These are phyloP conservation scores for Halcyon leucocephala DNA, from an alignment of 2,797 vertebrate species.

Conservation along the genomic window DNA sequence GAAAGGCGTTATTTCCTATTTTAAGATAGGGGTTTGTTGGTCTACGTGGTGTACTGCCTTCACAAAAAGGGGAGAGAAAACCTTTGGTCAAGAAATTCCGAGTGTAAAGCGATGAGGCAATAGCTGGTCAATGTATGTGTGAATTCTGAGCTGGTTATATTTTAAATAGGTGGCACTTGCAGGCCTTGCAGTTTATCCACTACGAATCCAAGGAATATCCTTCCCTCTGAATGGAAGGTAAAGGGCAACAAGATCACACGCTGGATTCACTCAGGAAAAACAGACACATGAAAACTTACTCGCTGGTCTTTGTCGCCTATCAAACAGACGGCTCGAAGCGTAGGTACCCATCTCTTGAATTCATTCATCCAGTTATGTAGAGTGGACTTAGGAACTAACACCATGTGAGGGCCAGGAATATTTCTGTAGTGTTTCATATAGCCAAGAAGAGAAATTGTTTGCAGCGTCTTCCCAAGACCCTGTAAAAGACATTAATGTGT, in stretches of 20 bases:
- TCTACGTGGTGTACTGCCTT: accelerated
- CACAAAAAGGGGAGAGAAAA: neutral
- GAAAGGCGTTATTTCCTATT: neutral
- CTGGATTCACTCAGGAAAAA: neutral
- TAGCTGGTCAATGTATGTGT: accelerated
- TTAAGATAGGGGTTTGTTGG: neutral
- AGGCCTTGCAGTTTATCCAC: neutral
- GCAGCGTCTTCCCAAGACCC: slow-evolving; percentile 97
- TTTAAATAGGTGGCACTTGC: neutral
- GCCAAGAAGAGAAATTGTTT: slow-evolving; percentile 96
- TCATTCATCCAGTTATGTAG: slow-evolving; percentile 99
- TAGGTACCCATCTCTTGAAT: slow-evolving; percentile 98
- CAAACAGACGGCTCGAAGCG: slow-evolving; percentile 93
- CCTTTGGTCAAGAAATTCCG: neutral
- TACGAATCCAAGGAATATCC: neutral
- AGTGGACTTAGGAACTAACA: slow-evolving; percentile 97
- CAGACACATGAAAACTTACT: slow-evolving; percentile 75
- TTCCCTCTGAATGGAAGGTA: neutral
- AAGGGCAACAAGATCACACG: neutral
- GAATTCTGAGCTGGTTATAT: neutral
- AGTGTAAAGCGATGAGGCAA: neutral
- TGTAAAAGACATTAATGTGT: slow-evolving; percentile 39
- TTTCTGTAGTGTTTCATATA: slow-evolving; percentile 99
- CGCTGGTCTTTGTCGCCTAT: slow-evolving; percentile 94
- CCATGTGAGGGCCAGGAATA: slow-evolving; percentile 98